Base-by-base conservation (phyloP, 2,113 vertebrate species). In the Oryzias melastigma region DNA sequence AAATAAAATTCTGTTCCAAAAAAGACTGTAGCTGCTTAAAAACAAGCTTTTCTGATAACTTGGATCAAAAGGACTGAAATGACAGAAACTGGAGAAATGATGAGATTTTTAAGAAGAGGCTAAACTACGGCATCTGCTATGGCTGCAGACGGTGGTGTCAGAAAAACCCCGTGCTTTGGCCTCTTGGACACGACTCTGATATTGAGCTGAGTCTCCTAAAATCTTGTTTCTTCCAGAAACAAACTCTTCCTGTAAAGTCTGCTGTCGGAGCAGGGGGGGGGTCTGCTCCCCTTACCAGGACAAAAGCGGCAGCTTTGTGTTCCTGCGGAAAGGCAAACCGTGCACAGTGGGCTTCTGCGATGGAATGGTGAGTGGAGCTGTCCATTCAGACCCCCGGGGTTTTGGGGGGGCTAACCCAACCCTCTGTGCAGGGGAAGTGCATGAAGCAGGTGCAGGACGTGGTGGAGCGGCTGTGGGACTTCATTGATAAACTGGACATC, bases 301-400 rank as follows among this genome's bases (percentile, higher is more conserved):
- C 5, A 3, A 59, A 0, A 71, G 66, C 0, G 75, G 90, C 0
- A 65, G 81, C 55, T 93, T 92, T 86, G 78, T 95, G 29, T 97
- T 93, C 73, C 84, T 99, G 77, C 91, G 96, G 48, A 99, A 96
- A 72, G 97, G 97, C 14, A 99, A 99, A 77, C 96, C 97, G 0
- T 99, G 97, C 63, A 97, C 96, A 0, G 96, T 98, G 56, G 97
- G 97, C 10, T 99, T 98, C 84, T 99, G 97, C 7, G 95, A 98
- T 35, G 90, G 86, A 59, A 93, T 91, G 0, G 97, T 98, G 58
- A 94, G 95, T 47, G 14, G 3, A 18, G n/a, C 46, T 19, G 17
- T 7, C 7, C 19, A n/a, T 19, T 19, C n/a, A 1, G 6, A 22
- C 40, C 5, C 1, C 5, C 7, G 19, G 3, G 54, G 13, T 14